A percentile compares a stretch with the other conserved stretches of the same genome.
These are phyloP conservation scores for Xerus inauris DNA, from an alignment of 2,113 vertebrate species.

Conservation along the genomic window DNA sequence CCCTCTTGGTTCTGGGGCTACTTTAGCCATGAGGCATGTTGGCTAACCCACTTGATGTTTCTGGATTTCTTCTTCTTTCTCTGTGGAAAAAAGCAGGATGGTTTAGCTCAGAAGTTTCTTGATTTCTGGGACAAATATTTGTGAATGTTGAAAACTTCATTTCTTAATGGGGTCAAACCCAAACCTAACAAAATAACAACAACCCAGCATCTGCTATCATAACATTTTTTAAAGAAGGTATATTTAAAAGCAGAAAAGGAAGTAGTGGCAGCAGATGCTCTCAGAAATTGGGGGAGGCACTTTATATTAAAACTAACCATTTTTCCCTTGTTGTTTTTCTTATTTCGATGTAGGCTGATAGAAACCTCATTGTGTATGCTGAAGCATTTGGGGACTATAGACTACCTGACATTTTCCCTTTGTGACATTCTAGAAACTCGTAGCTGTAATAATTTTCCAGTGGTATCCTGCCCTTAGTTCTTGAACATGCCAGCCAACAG, in stretches of 20 bases:
- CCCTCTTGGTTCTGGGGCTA: background rate
- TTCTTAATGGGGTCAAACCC: background rate
- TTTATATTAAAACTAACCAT: background rate
- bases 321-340: background rate
- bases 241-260: constrained; percentile 4
- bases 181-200: background rate
- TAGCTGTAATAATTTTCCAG: background rate
- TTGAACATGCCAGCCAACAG: background rate
- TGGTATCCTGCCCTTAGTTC: background rate
- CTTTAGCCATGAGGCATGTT: background rate
- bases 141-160: background rate
- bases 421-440: background rate
- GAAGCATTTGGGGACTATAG: background rate
- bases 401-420: background rate
- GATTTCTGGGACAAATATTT: background rate
- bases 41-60: background rate
- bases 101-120: background rate
- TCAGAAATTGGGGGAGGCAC: background rate
- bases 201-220: background rate
- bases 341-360: background rate
- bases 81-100: background rate
- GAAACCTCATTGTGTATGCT: background rate
- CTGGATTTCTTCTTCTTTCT: background rate
- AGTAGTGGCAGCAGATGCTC: background rate
- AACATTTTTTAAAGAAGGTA: background rate